Evolutionary conservation across 2,888 invertebrate species (phyloP), one percentile per base, ranked within the genome.

Genomic region (Caenorhabditis drosophilae): DNA sequence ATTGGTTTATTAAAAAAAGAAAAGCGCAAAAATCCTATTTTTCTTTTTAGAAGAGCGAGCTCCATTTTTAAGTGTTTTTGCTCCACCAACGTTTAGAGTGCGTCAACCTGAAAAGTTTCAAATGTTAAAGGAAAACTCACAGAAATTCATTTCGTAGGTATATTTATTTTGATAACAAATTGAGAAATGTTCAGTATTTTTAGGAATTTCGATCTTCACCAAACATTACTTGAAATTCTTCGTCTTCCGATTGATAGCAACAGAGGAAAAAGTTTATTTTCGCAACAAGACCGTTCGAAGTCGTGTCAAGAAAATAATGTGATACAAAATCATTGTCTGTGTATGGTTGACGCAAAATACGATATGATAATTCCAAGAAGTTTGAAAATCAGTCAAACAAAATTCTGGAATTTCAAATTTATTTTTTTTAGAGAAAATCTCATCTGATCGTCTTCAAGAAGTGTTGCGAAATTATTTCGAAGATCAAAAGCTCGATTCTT

Each of bases 151-250:
- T 12, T 72, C 67, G 73, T 73, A 18, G 50, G 64, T 31, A n/a
- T n/a, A n/a, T n/a, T n/a, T n/a, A n/a, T n/a, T n/a, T n/a, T n/a
- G n/a, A n/a, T n/a, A n/a, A n/a, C n/a, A n/a, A 27, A 6, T n/a
- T 18, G 15, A 25, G 12, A 36, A 26, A 44, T 15, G 0, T 40
- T 22, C 23, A 9, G 16, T 23, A 40, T 16, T 54, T 68, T 20
- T 26, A 74, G 73, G 27, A 72, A 72, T 34, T 67, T 72, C 26
- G 72, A 75, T 23, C 53, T 75, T 1, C 67, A 72, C 27, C 70
- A 67, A n/a, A 72, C 68, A 9, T 26, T 73, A 2, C 48, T 62
- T 3, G 66, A 56, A 36, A 34, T 71, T 0, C 35, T 63, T 18
- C 45, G 44, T 41, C 46, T 16, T 50, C 26, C 3, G 44, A 23